These are phyloP conservation scores for Lycophotia porphyrea DNA, from an alignment of 2,888 invertebrate species.

Conservation along the genomic window DNA sequence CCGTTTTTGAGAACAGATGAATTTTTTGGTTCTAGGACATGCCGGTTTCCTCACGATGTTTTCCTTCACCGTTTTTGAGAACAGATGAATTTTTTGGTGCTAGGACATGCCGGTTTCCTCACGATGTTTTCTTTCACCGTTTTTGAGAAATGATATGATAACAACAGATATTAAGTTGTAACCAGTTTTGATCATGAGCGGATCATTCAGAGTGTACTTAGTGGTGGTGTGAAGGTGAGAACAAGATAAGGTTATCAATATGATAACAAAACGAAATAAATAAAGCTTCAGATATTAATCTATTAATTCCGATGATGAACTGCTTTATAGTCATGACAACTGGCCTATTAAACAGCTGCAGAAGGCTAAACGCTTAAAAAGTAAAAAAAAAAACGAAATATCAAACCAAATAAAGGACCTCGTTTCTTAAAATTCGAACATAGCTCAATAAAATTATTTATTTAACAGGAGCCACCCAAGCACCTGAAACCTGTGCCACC, in stretches of 20 bases:
- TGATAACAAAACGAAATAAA: not conserved
- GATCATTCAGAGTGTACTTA: not conserved
- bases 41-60: no score
- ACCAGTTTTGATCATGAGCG: not conserved
- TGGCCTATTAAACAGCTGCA: conserved; percentile 90
- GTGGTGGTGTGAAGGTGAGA: no score
- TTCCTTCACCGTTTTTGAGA: no score
- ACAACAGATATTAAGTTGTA: not conserved
- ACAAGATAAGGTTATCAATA: not conserved
- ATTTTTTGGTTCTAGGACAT: no score
- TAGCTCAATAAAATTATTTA: conserved; percentile 6
- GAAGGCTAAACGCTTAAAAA: conserved; percentile 83
- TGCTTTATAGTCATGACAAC: conserved; percentile 77
- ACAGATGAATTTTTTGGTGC: no score
- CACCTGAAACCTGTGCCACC: conserved; percentile 1
- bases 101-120: no score
- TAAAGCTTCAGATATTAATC: not conserved
- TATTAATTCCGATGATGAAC: conserved; percentile 70
- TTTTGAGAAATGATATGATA: conserved; percentile 78
- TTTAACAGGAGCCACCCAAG: conserved; percentile 40
- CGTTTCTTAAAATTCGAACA: not conserved
- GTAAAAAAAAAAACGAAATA: not conserved
- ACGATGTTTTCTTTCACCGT: no score
- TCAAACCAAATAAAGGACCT: no score
- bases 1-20: no score